These are phyloP conservation scores for Excalfactoria chinensis DNA, from an alignment of 2,113 vertebrate species.

Conservation along the genomic window DNA sequence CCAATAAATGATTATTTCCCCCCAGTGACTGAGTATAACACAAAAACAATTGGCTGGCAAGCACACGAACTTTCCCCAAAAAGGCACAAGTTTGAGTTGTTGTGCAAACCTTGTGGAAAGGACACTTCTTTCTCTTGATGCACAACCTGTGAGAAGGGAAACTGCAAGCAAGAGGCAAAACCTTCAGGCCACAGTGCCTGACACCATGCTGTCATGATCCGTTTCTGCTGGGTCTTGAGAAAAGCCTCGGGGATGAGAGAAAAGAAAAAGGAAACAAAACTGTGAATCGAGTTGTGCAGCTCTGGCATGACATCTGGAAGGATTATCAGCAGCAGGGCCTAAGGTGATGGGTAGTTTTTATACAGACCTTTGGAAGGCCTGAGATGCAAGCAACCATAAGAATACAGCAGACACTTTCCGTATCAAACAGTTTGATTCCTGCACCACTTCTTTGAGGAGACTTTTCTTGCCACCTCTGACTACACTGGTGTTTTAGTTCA, in stretches of 20 bases:
- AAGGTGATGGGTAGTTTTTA: not conserved
- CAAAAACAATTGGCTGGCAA: not conserved
- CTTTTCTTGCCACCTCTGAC: accelerated
- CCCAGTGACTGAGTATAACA: not conserved
- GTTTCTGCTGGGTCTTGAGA: not conserved
- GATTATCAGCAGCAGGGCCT: not conserved
- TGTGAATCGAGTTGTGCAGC: not conserved
- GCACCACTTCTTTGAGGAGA: not conserved
- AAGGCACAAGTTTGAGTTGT: not conserved
- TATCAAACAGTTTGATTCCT: not conserved
- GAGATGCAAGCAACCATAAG: not conserved
- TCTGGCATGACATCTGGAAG: not conserved
- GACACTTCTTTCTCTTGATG: not conserved
- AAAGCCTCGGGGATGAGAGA: not conserved
- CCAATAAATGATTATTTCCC: constrained; percentile 10
- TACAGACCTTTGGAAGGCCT: not conserved
- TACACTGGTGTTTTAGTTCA: not conserved
- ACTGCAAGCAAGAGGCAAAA: not conserved
- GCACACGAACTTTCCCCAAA: not conserved
- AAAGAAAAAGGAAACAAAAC: not conserved
- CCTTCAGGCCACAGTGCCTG: not conserved
- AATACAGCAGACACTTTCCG: not conserved
- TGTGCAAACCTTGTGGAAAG: not conserved
- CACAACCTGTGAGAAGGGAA: not conserved
- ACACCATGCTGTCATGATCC: not conserved